Percentiles rank a stretch among this genome's conserved stretches.
Evolutionary conservation across 1,140 invertebrate genomes (phyloP).

Genomic region (Ceratosolen fusciceps): DNA sequence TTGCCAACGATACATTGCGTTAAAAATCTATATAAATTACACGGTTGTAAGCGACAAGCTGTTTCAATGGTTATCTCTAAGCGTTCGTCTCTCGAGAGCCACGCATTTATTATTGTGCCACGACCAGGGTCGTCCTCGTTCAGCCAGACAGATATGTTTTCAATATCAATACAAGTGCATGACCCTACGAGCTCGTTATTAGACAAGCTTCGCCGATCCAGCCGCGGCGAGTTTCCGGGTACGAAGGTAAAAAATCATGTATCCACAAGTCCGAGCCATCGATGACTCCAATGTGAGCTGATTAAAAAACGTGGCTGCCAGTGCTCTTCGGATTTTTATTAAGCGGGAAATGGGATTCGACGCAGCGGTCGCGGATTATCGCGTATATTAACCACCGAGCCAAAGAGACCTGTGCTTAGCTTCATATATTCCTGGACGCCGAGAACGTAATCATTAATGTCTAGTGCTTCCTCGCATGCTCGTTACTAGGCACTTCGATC

Average conservation of each 20-base stretch:
- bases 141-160: conserved; percentile 39
- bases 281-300: background rate
- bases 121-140: conserved; percentile 29
- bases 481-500: conserved; percentile 49
- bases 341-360: conserved; percentile 38
- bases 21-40: conserved; percentile 43
- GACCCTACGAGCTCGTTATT: conserved; percentile 10
- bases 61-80: conserved; percentile 13
- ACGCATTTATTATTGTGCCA: conserved; percentile 32
- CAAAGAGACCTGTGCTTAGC: conserved; percentile 42
- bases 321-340: background rate
- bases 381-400: conserved; percentile 23
- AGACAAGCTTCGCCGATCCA: conserved; percentile 37
- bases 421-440: conserved; percentile 30
- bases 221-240: conserved; percentile 18
- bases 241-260: conserved; percentile 34
- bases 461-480: conserved; percentile 37
- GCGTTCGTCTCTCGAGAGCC: conserved; percentile 9
- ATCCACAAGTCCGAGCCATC: background rate
- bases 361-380: conserved; percentile 13
- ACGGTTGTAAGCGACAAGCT: conserved; percentile 33
- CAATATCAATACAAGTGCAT: conserved; percentile 29
- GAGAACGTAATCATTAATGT: conserved; percentile 38
- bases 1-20: conserved; percentile 44
- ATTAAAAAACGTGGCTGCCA: background rate